Conservation (phyloP, 2,797 vertebrate species). For the Diceros bicornis region DNA sequence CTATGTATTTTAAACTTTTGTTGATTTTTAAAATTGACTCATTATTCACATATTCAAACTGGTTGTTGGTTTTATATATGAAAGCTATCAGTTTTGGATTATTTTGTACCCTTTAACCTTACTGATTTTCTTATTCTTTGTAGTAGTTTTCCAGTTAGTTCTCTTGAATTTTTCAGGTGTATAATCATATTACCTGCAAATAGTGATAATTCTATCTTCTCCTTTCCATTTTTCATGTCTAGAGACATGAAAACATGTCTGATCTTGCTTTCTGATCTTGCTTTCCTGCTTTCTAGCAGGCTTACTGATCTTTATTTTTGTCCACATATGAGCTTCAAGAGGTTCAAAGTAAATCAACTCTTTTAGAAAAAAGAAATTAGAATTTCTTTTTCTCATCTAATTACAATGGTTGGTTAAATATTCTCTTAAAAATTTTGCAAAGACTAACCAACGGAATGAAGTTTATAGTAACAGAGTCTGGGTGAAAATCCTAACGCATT, state of each 20-base stretch:
- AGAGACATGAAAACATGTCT: too few relatives aligned
- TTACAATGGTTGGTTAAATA: conserved; percentile 9
- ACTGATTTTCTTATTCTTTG: not conserved
- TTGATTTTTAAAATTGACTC: not conserved
- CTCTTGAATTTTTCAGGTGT: not conserved
- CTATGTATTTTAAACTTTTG: not conserved
- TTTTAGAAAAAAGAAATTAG: too few relatives aligned
- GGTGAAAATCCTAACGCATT: conserved; percentile 7
- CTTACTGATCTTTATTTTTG: conserved; percentile 27
- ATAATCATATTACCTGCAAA: conserved; percentile 24
- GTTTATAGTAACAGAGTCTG: not conserved
- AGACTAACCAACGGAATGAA: not conserved
- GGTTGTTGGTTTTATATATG: not conserved
- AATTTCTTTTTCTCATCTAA: conserved; percentile 50
- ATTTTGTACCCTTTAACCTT: not conserved
- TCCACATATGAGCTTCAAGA: not conserved
- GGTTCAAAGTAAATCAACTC: not conserved
- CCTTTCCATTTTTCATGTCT: not conserved
- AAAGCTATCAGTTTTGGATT: not conserved
- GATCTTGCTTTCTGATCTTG: not conserved
- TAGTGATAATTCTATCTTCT: not conserved
- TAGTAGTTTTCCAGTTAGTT: not conserved
- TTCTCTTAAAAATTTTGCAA: not conserved
- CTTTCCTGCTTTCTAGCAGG: not conserved
- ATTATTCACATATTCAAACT: not conserved